A percentile compares a stretch with the other conserved stretches of the same genome.
Conservation (phyloP, 2,113 vertebrate species). For the Murina feae region DNA sequence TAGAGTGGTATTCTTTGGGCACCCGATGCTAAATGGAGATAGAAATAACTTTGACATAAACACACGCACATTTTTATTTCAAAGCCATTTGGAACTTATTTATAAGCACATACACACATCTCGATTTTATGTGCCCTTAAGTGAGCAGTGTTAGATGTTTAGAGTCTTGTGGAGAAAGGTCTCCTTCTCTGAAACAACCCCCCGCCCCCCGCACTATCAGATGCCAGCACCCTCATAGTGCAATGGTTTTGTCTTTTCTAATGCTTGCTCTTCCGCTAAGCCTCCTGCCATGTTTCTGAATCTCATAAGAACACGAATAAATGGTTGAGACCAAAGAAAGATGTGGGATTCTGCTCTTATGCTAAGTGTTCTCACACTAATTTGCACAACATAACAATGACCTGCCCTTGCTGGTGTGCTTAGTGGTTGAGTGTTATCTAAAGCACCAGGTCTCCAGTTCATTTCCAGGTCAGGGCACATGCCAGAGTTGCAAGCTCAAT, state of each 20-base stretch:
- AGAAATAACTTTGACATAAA: slow-evolving; percentile 4
- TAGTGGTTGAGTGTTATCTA: neutral
- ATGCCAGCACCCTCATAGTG: neutral
- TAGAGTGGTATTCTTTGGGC: slow-evolving; percentile 95
- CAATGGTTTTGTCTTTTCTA: neutral
- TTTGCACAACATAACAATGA: neutral
- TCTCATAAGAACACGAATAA: neutral
- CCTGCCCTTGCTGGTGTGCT: neutral
- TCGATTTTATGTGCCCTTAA: neutral
- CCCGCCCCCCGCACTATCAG: rapidly evolving
- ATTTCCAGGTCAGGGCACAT: neutral
- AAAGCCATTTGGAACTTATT: neutral
- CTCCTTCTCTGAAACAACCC: neutral
- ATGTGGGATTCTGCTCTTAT: neutral
- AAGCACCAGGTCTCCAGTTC: neutral
- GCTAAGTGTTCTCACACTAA: neutral
- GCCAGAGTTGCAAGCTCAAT: neutral
- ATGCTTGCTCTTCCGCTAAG: neutral
- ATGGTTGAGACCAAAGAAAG: neutral
- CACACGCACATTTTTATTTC: neutral
- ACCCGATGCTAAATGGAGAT: slow-evolving; percentile 88
- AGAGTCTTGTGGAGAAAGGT: neutral
- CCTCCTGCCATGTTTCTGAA: neutral
- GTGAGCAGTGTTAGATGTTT: neutral
- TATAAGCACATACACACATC: neutral